Evolutionary conservation across 2,888 invertebrate species (phyloP), one percentile per base, ranked within the genome.

Genomic region (Amorpha juglandis): DNA sequence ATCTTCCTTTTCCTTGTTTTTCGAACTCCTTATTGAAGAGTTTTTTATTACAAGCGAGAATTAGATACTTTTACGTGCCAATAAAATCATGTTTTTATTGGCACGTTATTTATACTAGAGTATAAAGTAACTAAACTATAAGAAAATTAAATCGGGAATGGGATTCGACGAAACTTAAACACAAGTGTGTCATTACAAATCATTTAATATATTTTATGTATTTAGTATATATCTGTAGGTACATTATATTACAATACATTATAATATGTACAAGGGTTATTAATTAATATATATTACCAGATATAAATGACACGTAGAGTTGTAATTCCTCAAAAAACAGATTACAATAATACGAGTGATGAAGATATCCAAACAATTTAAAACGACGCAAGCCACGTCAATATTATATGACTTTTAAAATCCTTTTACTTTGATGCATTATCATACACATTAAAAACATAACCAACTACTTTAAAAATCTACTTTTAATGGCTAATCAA

Each of bases 241-340:
- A 89, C 83, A 89, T 80, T 87, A 81, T 84, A 83, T 87, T 81
- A 75, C 72, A 74, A 83, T 90, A 91, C 89, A 90, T 78, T 91
- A 90, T n/a, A n/a, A n/a, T 92, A 82, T 92, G 91, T 87, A 92
- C 76, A 81, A 74, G 58, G 42, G 19, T 58, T 58, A 58, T 42
- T 38, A 58, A 42, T 58, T 58, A 58, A 53, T 63, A 66, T 72
- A 69, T 71, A 73, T 78, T 75, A 75, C 67, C 74, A 72, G 76
- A 70, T 71, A 70, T 76, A 80, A 73, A 83, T 83, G 85, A 86
- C 83, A 87, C 80, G 81, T 76, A 77, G 78, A 81, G 79, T 81
- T 78, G 78, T 74, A 78, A 70, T 71, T 75, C 48, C 47, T 53
- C 19, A 64, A 64, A 38, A 21, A 35, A 58, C 65, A 68, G 67